These are phyloP conservation scores for Fabriciana adippe DNA, from an alignment of 2,888 invertebrate genomes.

Conservation along the genomic window DNA sequence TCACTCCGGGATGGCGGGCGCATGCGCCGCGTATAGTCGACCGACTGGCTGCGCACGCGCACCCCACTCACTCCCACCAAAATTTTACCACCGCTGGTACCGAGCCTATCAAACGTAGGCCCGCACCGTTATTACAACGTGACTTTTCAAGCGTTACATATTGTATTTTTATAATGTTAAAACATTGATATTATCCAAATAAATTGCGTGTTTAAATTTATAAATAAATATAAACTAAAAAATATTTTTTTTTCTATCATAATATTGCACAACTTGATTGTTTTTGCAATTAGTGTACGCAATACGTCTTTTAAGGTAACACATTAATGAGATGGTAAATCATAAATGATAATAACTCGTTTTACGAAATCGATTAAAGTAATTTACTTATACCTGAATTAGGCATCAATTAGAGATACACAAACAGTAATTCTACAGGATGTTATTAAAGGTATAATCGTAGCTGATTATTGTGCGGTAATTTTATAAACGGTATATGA, in stretches of 20 bases:
- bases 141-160: not conserved
- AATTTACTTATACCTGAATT: not conserved
- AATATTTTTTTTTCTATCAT: too few species aligned
- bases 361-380: slow-evolving; percentile 3
- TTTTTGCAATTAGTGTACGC: too few species aligned
- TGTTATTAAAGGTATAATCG: too few species aligned
- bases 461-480: too few species aligned
- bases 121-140: slow-evolving; percentile 33
- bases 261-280: too few species aligned
- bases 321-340: not conserved
- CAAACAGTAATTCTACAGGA: too few species aligned
- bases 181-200: too few species aligned
- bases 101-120: slow-evolving; percentile 46
- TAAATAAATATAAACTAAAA: too few species aligned
- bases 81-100: slow-evolving; percentile 72
- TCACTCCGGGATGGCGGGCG: slow-evolving; percentile 62
- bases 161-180: too few species aligned
- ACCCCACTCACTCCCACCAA: slow-evolving; percentile 81
- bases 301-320: too few species aligned
- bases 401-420: not conserved
- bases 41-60: slow-evolving; percentile 76
- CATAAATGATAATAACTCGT: not conserved
- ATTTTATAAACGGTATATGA: too few species aligned
- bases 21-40: slow-evolving; percentile 67
- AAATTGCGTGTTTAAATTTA: too few species aligned